Conservation (phyloP, 2,888 invertebrate species). For the Philhelius pedissequus region DNA sequence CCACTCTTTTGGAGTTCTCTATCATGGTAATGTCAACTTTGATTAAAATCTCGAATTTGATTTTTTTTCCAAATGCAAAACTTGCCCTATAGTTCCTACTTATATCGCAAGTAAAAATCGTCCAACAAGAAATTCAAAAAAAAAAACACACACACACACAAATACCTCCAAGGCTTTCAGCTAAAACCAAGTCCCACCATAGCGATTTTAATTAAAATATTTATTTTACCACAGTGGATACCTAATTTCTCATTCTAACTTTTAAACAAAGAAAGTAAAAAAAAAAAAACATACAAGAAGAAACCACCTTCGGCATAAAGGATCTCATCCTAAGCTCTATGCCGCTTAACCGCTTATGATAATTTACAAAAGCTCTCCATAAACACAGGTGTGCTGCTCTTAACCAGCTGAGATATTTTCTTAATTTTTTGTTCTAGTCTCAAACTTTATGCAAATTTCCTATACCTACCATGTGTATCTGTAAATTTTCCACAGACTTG, state of each 20-base stretch:
- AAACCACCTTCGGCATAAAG: constrained; percentile 1
- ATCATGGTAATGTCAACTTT: too few relatives aligned
- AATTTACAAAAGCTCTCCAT: constrained; percentile 20
- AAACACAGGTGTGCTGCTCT: constrained; percentile 44
- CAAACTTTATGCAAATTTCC: constrained; percentile 4
- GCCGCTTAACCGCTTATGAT: constrained; percentile 25
- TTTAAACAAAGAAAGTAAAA: neutral
- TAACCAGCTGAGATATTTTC: constrained; percentile 34
- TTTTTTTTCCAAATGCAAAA: too few relatives aligned
- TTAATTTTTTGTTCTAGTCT: neutral
- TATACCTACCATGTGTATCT: neutral
- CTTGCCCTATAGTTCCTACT: too few relatives aligned
- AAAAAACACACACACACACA: too few relatives aligned
- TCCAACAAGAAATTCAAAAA: neutral
- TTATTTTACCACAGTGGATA: neutral
- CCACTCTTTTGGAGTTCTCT: too few relatives aligned
- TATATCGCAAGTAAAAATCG: too few relatives aligned
- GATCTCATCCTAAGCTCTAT: neutral
- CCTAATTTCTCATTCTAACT: neutral
- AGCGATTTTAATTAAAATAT: neutral
- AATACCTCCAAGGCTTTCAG: neutral
- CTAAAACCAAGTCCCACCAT: neutral
- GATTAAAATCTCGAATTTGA: too few relatives aligned
- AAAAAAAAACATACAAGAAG: neutral
- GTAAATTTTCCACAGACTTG: neutral